Evolutionary conservation across 2,113 vertebrate species (phyloP).

Genomic region (Psilopsiagon aurifrons): DNA sequence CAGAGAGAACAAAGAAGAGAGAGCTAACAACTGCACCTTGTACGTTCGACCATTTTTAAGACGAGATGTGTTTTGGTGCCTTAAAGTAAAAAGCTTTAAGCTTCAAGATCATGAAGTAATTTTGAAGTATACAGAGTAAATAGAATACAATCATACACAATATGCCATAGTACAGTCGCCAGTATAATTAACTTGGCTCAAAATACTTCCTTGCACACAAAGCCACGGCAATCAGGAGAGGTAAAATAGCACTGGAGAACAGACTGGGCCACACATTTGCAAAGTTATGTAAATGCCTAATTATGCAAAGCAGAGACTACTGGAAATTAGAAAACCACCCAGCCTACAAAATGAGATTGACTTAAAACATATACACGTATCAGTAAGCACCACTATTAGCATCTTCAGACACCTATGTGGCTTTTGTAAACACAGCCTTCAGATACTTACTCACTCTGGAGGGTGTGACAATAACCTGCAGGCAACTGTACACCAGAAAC

Average conservation of each 20-base stretch:
- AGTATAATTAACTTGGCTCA: neutral
- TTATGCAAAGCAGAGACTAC: neutral
- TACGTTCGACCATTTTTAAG: neutral
- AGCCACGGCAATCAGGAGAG: neutral
- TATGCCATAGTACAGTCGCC: neutral
- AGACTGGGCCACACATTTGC: neutral
- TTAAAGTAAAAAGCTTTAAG: neutral
- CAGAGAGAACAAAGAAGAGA: slow-evolving; percentile 25
- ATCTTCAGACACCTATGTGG: neutral
- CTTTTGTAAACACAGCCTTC: neutral
- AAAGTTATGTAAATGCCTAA: neutral
- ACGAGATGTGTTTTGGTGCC: neutral
- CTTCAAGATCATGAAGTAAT: neutral
- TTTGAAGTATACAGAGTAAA: neutral
- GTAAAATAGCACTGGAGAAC: neutral
- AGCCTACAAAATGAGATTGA: neutral
- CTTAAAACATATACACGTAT: neutral
- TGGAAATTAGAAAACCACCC: neutral
- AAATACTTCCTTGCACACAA: slow-evolving; percentile 12
- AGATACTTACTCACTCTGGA: neutral
- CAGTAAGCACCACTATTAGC: neutral
- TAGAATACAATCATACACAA: neutral
- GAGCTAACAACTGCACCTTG: neutral
- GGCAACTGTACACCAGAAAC: accelerated
- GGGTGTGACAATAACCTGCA: neutral